A percentile compares a stretch with the other conserved stretches of the same genome.
Conservation (phyloP, 2,113 vertebrate species). For the Dasyornis broadbenti region DNA sequence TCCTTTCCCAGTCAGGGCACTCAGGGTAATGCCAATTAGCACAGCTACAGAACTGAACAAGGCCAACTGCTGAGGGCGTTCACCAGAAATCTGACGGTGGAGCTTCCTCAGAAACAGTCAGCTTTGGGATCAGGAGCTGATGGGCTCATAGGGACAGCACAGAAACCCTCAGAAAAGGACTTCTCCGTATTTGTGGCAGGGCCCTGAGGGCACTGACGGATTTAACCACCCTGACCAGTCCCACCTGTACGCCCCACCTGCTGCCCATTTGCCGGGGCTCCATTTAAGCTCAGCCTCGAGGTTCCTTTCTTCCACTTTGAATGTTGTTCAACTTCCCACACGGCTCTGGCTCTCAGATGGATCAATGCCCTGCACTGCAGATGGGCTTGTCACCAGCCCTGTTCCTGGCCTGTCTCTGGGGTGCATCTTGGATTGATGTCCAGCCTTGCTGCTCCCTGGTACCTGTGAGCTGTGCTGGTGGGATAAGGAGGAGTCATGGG, state of each 20-base stretch:
- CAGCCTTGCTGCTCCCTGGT: background rate
- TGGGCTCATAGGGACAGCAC: fast-evolving
- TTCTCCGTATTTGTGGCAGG: background rate
- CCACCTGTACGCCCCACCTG: background rate
- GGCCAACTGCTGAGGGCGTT: background rate
- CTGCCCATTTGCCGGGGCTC: fast-evolving
- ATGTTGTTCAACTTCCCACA: fast-evolving
- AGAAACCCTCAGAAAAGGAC: background rate
- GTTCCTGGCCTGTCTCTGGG: background rate
- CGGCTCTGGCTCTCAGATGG: background rate
- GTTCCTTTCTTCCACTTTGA: fast-evolving
- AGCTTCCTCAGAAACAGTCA: background rate
- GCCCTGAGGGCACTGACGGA: background rate
- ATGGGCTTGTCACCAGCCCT: background rate
- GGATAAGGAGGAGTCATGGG: background rate
- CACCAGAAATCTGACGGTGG: background rate
- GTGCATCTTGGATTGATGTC: background rate
- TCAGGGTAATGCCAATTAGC: background rate
- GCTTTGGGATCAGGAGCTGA: background rate
- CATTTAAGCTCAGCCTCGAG: background rate
- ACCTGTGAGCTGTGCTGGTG: background rate
- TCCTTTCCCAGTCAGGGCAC: background rate
- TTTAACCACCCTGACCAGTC: background rate
- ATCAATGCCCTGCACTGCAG: fast-evolving
- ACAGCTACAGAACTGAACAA: background rate